phyloP scores from a whole-genome alignment of 1,140 invertebrate species.

The Drosophila arawakana region DNA sequence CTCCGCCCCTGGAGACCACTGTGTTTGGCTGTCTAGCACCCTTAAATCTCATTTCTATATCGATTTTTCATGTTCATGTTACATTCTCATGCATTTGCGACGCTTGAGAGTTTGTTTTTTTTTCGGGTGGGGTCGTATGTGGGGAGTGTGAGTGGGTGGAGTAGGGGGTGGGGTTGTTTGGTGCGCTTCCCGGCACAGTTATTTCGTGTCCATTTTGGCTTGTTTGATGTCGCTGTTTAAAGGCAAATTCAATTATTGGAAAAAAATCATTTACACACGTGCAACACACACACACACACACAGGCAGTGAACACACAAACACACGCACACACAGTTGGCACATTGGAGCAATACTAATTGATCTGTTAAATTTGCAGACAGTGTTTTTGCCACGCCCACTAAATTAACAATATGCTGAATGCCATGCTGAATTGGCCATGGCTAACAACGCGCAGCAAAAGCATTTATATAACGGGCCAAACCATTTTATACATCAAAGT shows the following conservation, averaged over 20 bases:
- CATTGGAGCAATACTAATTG: constrained; percentile 9
- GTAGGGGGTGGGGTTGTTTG: not conserved
- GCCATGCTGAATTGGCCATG: constrained; percentile 71
- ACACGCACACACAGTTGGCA: constrained; percentile 1
- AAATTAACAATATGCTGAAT: constrained; percentile 67
- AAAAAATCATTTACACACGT: constrained; percentile 26
- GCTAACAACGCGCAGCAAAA: constrained; percentile 74
- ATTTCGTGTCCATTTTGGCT: constrained; percentile 25
- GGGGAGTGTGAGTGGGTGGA: not conserved
- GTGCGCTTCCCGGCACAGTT: constrained; percentile 36
- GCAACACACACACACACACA: not conserved
- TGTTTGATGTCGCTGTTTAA: constrained; percentile 40
- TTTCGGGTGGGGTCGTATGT: not conserved
- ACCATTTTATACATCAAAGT: constrained; percentile 80
- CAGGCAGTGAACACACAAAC: not conserved
- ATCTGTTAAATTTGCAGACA: constrained; percentile 23
- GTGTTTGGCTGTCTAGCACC: constrained; percentile 63
- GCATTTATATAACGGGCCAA: constrained; percentile 77
- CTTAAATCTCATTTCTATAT: constrained; percentile 82
- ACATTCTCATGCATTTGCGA: constrained; percentile 56
- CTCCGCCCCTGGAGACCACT: not conserved
- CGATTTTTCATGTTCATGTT: constrained; percentile 80
- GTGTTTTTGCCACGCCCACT: constrained; percentile 43
- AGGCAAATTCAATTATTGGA: constrained; percentile 52
- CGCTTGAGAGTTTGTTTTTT: not conserved